Base-by-base conservation (phyloP, 2,888 invertebrate species). In the Mesorhabditis belari region DNA sequence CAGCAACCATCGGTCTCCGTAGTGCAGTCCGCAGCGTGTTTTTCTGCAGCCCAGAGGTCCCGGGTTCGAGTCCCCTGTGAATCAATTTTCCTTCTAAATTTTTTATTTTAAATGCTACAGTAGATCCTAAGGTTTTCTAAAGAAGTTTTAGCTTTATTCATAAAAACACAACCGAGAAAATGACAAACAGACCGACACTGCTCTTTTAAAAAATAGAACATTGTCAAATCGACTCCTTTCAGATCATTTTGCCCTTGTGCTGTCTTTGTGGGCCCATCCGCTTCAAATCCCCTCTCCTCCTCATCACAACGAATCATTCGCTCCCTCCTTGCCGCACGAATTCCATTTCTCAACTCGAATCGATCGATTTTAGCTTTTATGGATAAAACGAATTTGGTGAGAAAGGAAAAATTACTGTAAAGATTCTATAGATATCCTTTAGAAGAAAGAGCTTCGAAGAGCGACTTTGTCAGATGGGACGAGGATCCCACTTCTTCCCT, bases 371-470 rank as follows among this genome's bases (percentile, higher is more conserved):
- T 67, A 3, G 69, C 71, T 2, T 73, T 73, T 56, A 63, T 73
- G 58, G 71, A 71, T 57, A 63, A 65, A 49, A 64, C 60, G 51
- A 71, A 71, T 66, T 60, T 71, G 52, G 64, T 64, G 26, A 1
- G 44, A 17, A 17, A 17, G 12, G 44, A 35, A n/a, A 9, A n/a
- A 1, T 9, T 17, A 35, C n/a, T 35, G 12, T 17, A 35, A 35
- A 9, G 44, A 9, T 35, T 35, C 44, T 35, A 17, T 35, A 9
- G 44, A n/a, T n/a, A n/a, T n/a, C 23, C 51, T 65, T 54, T 50
- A 65, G 68, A 71, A 71, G 50, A 71, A 73, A 55, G 67, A 71
- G 29, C 50, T 73, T 29, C 65, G 70, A 25, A 67, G 69, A 57
- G 61, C 69, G 2, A 66, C 65, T 2, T 52, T 71, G 2, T 17